A percentile compares a stretch with the other conserved stretches of the same genome.
phyloP scores from a whole-genome alignment of 2,888 invertebrate species.

The Luperina testacea region DNA sequence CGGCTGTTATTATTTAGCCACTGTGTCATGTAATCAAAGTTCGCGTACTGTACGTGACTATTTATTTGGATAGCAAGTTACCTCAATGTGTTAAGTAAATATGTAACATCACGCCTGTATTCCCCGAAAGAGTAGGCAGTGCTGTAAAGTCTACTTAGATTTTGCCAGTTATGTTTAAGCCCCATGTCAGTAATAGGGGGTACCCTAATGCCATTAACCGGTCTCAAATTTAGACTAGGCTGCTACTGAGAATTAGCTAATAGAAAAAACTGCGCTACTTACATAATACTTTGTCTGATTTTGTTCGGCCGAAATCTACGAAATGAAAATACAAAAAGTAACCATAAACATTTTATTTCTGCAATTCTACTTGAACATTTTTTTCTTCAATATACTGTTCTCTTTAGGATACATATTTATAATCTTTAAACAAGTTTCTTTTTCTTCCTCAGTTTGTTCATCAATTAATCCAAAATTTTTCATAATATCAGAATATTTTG shows the following conservation, averaged over 20 bases:
- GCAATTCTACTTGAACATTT: slow-evolving; percentile 30
- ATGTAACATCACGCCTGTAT: not conserved
- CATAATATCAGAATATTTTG: slow-evolving; percentile 76
- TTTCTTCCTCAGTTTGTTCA: slow-evolving; percentile 64
- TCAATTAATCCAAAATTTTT: slow-evolving; percentile 64
- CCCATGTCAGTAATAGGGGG: too few species aligned
- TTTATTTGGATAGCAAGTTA: too few species aligned
- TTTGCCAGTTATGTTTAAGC: not conserved
- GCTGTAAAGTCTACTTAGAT: not conserved
- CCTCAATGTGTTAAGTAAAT: too few species aligned
- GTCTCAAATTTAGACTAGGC: not conserved
- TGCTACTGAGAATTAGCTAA: not conserved
- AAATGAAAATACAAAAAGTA: slow-evolving; percentile 18
- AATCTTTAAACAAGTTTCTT: slow-evolving; percentile 66
- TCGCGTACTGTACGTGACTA: too few species aligned
- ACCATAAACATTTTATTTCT: slow-evolving; percentile 11
- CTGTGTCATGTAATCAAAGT: not conserved
- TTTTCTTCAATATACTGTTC: slow-evolving; percentile 70
- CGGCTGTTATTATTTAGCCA: too few species aligned
- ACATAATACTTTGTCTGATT: not conserved
- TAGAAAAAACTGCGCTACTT: not conserved
- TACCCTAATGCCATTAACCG: too few species aligned
- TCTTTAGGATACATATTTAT: slow-evolving; percentile 78
- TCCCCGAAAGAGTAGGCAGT: not conserved
- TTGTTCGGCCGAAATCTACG: not conserved